Evolutionary conservation across 2,113 vertebrate species (phyloP), one percentile per base, ranked within the genome.

Genomic region (Laticauda laticaudata): DNA sequence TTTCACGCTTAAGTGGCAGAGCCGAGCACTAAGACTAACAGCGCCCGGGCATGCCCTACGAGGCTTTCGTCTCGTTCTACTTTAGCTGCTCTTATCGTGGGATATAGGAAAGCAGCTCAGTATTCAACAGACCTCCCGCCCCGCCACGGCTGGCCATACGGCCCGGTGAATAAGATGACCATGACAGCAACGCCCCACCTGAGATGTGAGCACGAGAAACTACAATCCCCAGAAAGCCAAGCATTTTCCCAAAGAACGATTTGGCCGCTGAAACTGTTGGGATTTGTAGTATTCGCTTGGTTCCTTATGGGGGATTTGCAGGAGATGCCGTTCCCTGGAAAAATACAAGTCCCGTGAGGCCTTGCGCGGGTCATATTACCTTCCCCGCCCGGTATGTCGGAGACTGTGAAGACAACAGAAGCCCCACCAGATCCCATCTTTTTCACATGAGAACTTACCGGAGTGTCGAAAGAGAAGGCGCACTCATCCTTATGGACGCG

Each of bases 401-500:
- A 95, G 93, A 94, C 90, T 93, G 94, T 93, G 21, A 86, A 95
- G 86, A 43, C 26, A 89, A 88, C 88, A 5, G 54, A 11, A 23
- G 0, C 45, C 5, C 45, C 5, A 81, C 89, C 89, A 88, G 87
- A 93, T 45, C 51, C 51, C 56, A 2, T 87, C 10, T n/a, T 91
- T 90, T 54, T 0, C 11, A 18, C n/a, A 11, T 53, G 6, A 0
- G 92, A 93, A 91, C 96, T 98, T 98, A 99, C 99, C 98, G 99
- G 99, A 23, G 98, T 98, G 94, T 99, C 97, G 97, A 99, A 99
- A 95, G 99, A 99, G 97, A 99, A 99, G 97, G 98, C 99, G 97
- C 99, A 99, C 97, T 99, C 99, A 97, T 99, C 99, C 98, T 99
- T 99, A 97, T 99, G 99, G 96, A 99, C 99, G 91, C 99, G 98